Percentiles rank a stretch among this genome's conserved stretches.
phyloP scores from a whole-genome alignment of 2,797 vertebrate genomes.

The Merluccius polli region DNA sequence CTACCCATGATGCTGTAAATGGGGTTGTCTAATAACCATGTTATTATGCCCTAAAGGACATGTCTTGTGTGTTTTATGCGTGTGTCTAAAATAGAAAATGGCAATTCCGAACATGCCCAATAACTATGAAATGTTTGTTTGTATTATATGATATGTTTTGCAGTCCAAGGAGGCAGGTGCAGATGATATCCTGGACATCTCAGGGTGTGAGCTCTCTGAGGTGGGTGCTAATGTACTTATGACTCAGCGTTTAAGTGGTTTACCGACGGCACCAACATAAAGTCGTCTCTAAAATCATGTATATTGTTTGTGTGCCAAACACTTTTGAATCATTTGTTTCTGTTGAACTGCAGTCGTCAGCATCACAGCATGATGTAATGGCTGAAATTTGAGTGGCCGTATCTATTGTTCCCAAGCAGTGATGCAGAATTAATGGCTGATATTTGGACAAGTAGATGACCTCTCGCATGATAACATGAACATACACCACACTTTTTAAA shows the following conservation, averaged over 20 bases:
- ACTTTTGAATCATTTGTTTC: not conserved
- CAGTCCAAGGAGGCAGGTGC: constrained; percentile 93
- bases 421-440: not conserved
- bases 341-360: not conserved
- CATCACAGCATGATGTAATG: not conserved
- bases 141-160: constrained; percentile 22
- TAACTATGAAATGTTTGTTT: not conserved
- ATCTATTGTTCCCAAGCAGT: not conserved
- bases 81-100: not conserved
- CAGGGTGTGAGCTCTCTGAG: constrained; percentile 88
- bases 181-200: constrained; percentile 90
- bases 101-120: not conserved
- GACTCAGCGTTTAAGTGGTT: not conserved
- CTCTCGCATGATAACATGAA: not conserved
- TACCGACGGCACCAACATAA: not conserved
- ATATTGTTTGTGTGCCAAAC: not conserved
- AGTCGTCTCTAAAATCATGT: not conserved
- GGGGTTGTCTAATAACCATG: not conserved
- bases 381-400: not conserved
- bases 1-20: not conserved
- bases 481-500: not conserved
- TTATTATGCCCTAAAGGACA: not conserved
- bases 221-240: constrained; percentile 62
- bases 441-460: not conserved
- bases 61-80: not conserved